Evolutionary conservation across 2,797 vertebrate genomes (phyloP).

Genomic region (Diplodus puntazzo): DNA sequence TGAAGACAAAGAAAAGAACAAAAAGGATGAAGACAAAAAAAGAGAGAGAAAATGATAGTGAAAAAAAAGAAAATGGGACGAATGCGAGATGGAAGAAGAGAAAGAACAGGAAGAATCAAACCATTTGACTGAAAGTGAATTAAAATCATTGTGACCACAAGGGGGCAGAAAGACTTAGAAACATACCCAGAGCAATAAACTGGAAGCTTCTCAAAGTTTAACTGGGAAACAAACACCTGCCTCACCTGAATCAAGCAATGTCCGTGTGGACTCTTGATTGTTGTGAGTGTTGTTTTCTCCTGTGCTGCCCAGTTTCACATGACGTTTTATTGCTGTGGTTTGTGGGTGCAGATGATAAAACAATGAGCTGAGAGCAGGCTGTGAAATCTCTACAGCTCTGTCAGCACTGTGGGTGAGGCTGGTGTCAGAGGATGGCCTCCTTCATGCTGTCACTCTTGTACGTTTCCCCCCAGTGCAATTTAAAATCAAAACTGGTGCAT

Average conservation of each 20-base stretch:
- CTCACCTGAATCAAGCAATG: not conserved
- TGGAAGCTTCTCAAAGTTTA: not conserved
- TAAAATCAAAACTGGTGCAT: too few relatives aligned
- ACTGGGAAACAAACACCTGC: not conserved
- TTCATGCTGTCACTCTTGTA: not conserved
- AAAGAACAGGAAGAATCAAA: too few relatives aligned
- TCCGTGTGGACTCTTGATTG: not conserved
- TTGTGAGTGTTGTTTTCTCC: not conserved
- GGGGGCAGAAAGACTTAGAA: not conserved
- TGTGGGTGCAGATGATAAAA: slow-evolving; percentile 10
- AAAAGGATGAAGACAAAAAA: too few relatives aligned
- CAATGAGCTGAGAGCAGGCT: not conserved
- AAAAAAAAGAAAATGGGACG: too few relatives aligned
- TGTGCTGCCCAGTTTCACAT: not conserved
- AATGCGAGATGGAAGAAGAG: too few relatives aligned
- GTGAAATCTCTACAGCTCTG: not conserved
- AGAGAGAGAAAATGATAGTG: too few relatives aligned
- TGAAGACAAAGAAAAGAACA: too few relatives aligned
- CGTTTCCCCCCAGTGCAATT: not conserved
- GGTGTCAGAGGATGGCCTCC: not conserved
- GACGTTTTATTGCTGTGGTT: not conserved
- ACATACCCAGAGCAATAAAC: not conserved
- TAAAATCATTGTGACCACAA: not conserved
- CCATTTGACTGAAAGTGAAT: not conserved
- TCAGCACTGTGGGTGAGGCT: not conserved